phyloP scores from a whole-genome alignment of 2,797 vertebrate species.

The Glyptemys insculpta region DNA sequence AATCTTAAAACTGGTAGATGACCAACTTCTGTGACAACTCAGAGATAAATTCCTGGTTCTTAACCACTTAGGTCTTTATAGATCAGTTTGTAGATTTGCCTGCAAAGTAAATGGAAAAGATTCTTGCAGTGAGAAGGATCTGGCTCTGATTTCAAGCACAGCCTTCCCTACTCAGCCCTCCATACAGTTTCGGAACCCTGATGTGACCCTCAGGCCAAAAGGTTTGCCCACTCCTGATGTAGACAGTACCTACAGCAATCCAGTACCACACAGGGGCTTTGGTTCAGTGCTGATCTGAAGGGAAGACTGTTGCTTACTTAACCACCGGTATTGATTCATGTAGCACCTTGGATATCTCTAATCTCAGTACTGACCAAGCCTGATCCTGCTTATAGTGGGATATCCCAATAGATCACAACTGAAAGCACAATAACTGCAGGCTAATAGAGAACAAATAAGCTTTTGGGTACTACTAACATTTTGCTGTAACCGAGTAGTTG shows the following conservation, averaged over 20 bases:
- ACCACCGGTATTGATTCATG: not conserved
- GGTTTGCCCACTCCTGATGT: not conserved
- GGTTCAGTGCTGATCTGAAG: not conserved
- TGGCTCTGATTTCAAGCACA: not conserved
- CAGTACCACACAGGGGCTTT: no score
- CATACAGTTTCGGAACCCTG: no score
- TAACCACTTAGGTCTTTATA: fast-evolving
- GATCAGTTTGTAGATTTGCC: not conserved
- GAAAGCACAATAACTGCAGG: not conserved
- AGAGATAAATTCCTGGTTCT: fast-evolving
- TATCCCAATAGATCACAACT: not conserved
- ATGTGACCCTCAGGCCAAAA: no score
- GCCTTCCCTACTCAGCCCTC: no score
- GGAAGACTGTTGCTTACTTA: not conserved
- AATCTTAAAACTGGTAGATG: not conserved
- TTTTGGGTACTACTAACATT: not conserved
- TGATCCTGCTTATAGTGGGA: not conserved
- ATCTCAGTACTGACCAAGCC: not conserved
- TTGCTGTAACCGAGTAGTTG: fast-evolving
- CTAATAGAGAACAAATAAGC: not conserved
- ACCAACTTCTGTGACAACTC: not conserved
- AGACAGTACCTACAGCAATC: not conserved
- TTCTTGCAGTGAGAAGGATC: not conserved
- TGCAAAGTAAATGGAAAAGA: not conserved
- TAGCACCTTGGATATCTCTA: not conserved